Evolutionary conservation across 1,140 invertebrate species (phyloP).

Genomic region (Diorhabda elongata): DNA sequence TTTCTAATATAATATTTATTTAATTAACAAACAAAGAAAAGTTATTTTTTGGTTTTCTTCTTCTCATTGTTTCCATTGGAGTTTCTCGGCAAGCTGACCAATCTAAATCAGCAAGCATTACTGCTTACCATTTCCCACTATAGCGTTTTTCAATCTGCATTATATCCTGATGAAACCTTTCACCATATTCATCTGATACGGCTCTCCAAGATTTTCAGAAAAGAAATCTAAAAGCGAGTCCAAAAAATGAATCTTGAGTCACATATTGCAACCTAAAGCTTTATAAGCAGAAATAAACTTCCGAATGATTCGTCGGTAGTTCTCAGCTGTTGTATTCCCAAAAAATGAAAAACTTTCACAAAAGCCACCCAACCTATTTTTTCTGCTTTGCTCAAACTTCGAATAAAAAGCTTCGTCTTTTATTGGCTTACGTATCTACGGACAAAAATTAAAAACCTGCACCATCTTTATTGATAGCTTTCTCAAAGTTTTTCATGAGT

Average conservation of each 20-base stretch:
- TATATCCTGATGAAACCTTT: slow-evolving; percentile 45
- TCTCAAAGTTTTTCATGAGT: too few species aligned
- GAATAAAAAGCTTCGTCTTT: too few species aligned
- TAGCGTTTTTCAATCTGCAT: slow-evolving; percentile 16
- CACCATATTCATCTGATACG: slow-evolving; percentile 41
- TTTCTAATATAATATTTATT: not conserved
- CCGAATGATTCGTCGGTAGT: not conserved
- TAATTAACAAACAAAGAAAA: not conserved
- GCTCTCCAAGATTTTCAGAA: slow-evolving; percentile 34
- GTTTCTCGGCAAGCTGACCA: not conserved
- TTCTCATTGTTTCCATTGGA: slow-evolving; percentile 4
- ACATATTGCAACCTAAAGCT: slow-evolving; percentile 10
- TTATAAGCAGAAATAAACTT: slow-evolving; percentile 7
- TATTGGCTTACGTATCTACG: too few species aligned
- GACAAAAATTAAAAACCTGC: too few species aligned
- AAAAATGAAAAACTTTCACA: too few species aligned
- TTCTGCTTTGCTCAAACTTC: too few species aligned
- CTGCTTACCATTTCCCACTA: too few species aligned
- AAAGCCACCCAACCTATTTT: too few species aligned
- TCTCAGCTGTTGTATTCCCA: not conserved
- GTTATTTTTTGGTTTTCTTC: not conserved
- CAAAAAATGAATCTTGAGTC: slow-evolving; percentile 8
- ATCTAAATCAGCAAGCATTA: slow-evolving; percentile 37
- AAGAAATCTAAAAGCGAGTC: slow-evolving; percentile 39
- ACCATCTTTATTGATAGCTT: too few species aligned